Conservation (phyloP, 2,888 invertebrate genomes). For the Phaonia tiefii region DNA sequence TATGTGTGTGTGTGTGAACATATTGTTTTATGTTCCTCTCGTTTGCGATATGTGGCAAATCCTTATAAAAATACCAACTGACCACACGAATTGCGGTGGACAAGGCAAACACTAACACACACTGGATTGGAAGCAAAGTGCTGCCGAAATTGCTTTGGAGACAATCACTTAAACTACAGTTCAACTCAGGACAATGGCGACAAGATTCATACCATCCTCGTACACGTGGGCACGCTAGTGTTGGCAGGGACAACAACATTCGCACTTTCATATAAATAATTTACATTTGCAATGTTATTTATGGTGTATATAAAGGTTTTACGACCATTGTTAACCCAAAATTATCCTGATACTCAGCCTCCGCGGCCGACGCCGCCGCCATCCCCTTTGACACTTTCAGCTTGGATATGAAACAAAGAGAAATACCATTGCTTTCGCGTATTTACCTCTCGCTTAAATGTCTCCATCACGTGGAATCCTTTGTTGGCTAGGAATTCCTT, state of each 20-base stretch:
- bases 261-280: slow-evolving; percentile 12
- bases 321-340: slow-evolving; percentile 57
- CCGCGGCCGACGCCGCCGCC: slow-evolving; percentile 4
- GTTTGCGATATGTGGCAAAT: slow-evolving; percentile 51
- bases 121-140: slow-evolving; percentile 32
- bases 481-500: slow-evolving; percentile 50
- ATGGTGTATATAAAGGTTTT: slow-evolving; percentile 63
- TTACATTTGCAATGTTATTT: slow-evolving; percentile 56
- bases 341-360: slow-evolving; percentile 29
- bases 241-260: slow-evolving; percentile 12
- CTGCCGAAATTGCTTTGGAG: slow-evolving; percentile 59
- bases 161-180: slow-evolving; percentile 47
- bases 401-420: slow-evolving; percentile 38
- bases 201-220: slow-evolving; percentile 43
- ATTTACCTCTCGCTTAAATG: slow-evolving; percentile 77
- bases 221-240: slow-evolving; percentile 12
- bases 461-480: slow-evolving; percentile 77
- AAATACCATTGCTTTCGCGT: not conserved
- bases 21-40: slow-evolving; percentile 51
- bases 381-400: not conserved
- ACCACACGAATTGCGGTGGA: slow-evolving; percentile 51
- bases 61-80: slow-evolving; percentile 58
- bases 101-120: slow-evolving; percentile 5
- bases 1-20: slow-evolving; percentile 30
- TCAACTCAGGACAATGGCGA: slow-evolving; percentile 53